Conservation (phyloP, 2,888 invertebrate species). For the Conus canariensis region DNA sequence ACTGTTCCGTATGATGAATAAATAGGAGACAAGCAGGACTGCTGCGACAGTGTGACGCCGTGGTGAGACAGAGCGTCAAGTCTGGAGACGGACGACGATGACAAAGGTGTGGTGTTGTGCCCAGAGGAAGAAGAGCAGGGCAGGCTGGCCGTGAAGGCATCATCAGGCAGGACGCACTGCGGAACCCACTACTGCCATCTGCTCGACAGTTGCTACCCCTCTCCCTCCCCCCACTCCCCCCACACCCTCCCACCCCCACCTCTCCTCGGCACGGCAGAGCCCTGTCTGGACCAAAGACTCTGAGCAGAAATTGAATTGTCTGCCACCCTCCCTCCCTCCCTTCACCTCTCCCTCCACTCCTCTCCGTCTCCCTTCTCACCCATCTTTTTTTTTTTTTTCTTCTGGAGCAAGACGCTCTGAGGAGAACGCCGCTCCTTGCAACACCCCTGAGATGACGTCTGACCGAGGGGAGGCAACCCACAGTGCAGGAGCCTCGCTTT, state of each 20-base stretch:
- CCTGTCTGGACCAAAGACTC: not conserved
- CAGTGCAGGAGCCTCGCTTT: slow-evolving; percentile 1
- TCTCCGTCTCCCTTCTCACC: not conserved
- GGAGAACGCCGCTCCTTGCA: not conserved
- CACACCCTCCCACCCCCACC: not conserved
- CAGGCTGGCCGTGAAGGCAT: not conserved
- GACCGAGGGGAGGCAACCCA: not conserved
- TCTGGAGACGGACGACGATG: too few relatives aligned
- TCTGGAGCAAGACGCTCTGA: too few relatives aligned
- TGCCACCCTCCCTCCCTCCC: slow-evolving; percentile 1
- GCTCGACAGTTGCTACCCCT: not conserved
- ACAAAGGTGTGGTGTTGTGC: too few relatives aligned
- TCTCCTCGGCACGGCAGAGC: not conserved
- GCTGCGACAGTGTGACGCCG: too few relatives aligned
- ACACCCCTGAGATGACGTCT: not conserved
- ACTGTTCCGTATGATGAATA: too few relatives aligned
- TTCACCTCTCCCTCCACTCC: not conserved
- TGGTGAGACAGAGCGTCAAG: too few relatives aligned
- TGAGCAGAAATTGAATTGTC: slow-evolving; percentile 16
- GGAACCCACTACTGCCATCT: not conserved
- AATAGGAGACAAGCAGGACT: too few relatives aligned
- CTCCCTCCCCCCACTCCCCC: not conserved
- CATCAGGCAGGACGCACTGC: not conserved
- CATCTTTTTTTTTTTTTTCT: too few relatives aligned
- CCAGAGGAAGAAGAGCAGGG: not conserved